A percentile compares a stretch with the other conserved stretches of the same genome.
Conservation (phyloP, 2,113 vertebrate genomes). For the Pteruthius melanotis region DNA sequence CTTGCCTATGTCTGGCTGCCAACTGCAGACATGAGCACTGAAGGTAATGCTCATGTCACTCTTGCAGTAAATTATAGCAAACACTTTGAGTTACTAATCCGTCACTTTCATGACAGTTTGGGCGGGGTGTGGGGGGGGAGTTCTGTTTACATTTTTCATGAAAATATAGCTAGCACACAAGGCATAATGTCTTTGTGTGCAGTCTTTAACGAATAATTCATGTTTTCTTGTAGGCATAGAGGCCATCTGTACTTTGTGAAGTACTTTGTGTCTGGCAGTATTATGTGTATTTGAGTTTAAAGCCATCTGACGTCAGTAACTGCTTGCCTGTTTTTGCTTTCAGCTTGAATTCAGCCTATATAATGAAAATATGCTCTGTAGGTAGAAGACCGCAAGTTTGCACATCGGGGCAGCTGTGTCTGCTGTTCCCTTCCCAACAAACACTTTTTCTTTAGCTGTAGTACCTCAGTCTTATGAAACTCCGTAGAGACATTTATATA, state of each 20-base stretch:
- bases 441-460: background rate
- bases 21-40: constrained; percentile 96
- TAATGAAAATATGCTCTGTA: background rate
- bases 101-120: background rate
- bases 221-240: background rate
- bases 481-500: background rate
- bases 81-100: background rate
- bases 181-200: background rate
- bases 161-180: background rate
- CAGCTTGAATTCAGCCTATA: background rate
- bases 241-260: background rate
- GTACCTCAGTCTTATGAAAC: background rate
- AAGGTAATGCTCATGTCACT: constrained; percentile 74
- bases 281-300: background rate
- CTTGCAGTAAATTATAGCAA: background rate
- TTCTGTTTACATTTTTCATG: background rate
- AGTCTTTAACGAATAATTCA: background rate
- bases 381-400: background rate
- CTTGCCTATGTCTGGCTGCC: constrained; percentile 93
- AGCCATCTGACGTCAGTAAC: background rate
- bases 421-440: background rate
- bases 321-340: background rate
- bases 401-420: background rate
- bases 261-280: background rate
- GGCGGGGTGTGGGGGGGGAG: rapidly evolving